phyloP scores from a whole-genome alignment of 2,113 vertebrate species.

The Forbesichthys papilliferus region DNA sequence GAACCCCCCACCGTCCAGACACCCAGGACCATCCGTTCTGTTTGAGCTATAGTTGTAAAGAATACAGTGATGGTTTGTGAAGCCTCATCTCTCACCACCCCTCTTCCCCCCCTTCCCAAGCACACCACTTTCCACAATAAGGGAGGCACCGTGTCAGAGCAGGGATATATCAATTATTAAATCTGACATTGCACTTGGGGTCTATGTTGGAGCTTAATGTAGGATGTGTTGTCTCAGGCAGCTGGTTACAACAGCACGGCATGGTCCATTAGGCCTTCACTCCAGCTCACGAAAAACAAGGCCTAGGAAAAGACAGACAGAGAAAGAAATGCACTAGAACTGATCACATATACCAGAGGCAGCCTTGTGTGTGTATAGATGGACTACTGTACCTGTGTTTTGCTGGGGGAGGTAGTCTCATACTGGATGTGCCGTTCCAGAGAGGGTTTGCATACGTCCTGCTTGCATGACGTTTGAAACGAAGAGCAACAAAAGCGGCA shows the following conservation, averaged over 20 bases:
- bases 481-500: slow-evolving; percentile 22
- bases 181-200: slow-evolving; percentile 65
- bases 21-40: slow-evolving; percentile 28
- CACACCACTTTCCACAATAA: slow-evolving; percentile 20
- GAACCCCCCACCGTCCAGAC: slow-evolving; percentile 8
- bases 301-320: slow-evolving; percentile 19
- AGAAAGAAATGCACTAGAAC: slow-evolving; percentile 44
- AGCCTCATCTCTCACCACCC: slow-evolving; percentile 23
- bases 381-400: slow-evolving; percentile 23
- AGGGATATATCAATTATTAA: slow-evolving; percentile 71
- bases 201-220: slow-evolving; percentile 60
- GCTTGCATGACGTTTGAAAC: slow-evolving; percentile 14
- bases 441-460: slow-evolving; percentile 54
- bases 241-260: slow-evolving; percentile 48
- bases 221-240: slow-evolving; percentile 55
- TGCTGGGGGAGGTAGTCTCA: slow-evolving; percentile 11
- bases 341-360: slow-evolving; percentile 33
- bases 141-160: slow-evolving; percentile 27
- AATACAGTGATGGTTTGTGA: slow-evolving; percentile 47
- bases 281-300: slow-evolving; percentile 63
- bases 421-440: slow-evolving; percentile 27
- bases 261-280: slow-evolving; percentile 74
- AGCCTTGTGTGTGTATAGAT: slow-evolving; percentile 35
- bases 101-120: slow-evolving; percentile 20
- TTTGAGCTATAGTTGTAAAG: slow-evolving; percentile 60